These are phyloP conservation scores for Napeogenes sylphis DNA, from an alignment of 2,888 invertebrate genomes.

Conservation along the genomic window DNA sequence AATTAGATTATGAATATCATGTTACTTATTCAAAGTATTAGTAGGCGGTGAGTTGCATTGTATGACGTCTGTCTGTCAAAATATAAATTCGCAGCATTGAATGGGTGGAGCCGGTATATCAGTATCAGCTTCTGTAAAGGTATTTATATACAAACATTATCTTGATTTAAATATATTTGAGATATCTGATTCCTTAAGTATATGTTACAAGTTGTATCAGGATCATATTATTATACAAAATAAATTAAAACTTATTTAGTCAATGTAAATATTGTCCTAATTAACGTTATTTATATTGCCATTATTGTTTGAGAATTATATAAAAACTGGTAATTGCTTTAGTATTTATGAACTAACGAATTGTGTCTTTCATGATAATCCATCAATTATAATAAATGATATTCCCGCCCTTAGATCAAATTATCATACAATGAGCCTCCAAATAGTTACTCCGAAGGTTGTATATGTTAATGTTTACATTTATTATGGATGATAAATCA, in stretches of 20 bases:
- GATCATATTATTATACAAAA: no score
- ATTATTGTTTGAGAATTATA: no score
- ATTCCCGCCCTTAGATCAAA: constrained; percentile 32
- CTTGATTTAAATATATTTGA: no score
- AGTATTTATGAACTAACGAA: background rate
- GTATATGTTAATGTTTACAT: constrained; percentile 40
- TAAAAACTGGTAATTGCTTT: no score
- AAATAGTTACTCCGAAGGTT: constrained; percentile 45
- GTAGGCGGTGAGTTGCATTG: background rate
- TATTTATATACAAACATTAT: background rate
- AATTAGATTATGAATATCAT: no score
- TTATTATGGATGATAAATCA: constrained; percentile 47
- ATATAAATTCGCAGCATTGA: constrained; percentile 42
- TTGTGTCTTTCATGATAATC: background rate
- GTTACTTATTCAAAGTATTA: background rate
- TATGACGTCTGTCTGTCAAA: background rate
- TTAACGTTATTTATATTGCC: no score
- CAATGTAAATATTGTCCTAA: no score
- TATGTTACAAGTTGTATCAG: no score
- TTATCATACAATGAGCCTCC: constrained; percentile 67
- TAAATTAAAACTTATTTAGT: no score
- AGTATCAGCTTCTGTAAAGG: constrained; percentile 25
- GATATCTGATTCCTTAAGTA: no score
- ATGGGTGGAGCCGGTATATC: constrained; percentile 49
- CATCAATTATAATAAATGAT: constrained; percentile 17